Percentiles rank a stretch among this genome's conserved stretches.
Conservation (phyloP, 2,797 vertebrate genomes). For the Podarcis lilfordi region DNA sequence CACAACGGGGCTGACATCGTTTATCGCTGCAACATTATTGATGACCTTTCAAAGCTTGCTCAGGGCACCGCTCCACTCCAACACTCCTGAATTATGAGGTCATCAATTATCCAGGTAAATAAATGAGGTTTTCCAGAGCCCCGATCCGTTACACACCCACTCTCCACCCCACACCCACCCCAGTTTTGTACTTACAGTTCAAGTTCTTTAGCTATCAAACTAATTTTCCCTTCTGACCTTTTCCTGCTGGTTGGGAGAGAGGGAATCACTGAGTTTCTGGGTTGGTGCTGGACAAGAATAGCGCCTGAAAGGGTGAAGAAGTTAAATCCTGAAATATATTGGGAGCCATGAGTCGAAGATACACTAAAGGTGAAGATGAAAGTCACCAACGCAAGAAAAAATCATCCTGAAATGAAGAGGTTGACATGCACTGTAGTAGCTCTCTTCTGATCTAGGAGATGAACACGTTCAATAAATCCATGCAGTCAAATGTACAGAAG, state of each 20-base stretch:
- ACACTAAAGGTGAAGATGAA: background rate
- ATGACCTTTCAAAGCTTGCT: slow-evolving; percentile 23
- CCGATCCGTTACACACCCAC: background rate
- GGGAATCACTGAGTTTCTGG: background rate
- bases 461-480: background rate
- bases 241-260: background rate
- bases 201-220: background rate
- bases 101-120: slow-evolving; percentile 44
- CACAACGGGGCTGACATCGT: slow-evolving; percentile 18
- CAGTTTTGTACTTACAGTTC: slow-evolving; percentile 9
- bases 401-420: background rate
- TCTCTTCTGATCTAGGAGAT: background rate
- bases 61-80: slow-evolving; percentile 27
- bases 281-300: background rate
- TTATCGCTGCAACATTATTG: slow-evolving; percentile 21
- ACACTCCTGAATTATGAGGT: slow-evolving; percentile 18
- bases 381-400: background rate
- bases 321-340: background rate
- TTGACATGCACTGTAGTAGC: background rate
- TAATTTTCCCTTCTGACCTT: background rate
- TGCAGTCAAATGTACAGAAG: background rate
- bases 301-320: background rate
- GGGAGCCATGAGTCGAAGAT: background rate
- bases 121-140: slow-evolving; percentile 22
- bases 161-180: background rate